These are phyloP conservation scores for Pseudorasbora parva DNA, from an alignment of 2,113 vertebrate species.

Conservation along the genomic window DNA sequence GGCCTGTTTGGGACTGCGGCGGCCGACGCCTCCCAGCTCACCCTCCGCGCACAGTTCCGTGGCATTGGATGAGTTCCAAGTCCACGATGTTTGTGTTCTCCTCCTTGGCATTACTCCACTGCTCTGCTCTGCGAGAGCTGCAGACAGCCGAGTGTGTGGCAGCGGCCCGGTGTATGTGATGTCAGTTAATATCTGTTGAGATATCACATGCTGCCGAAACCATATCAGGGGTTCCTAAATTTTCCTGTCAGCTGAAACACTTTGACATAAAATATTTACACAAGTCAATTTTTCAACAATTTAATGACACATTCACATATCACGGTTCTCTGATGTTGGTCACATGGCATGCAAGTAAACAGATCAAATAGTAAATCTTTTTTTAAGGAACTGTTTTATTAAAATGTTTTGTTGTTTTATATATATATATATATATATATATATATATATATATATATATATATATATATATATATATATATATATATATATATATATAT, in stretches of 20 bases:
- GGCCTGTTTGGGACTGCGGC: slow-evolving; percentile 54
- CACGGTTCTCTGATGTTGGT: too few species aligned
- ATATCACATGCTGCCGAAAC: background rate
- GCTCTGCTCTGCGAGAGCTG: slow-evolving; percentile 56
- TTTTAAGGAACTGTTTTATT: too few species aligned
- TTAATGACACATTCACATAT: too few species aligned
- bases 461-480: too few species aligned
- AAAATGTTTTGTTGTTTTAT: too few species aligned
- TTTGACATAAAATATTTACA: too few species aligned
- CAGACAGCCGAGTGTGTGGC: slow-evolving; percentile 68
- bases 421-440: too few species aligned
- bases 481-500: too few species aligned
- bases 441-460: too few species aligned
- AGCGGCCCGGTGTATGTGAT: slow-evolving; percentile 14
- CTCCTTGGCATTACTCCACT: slow-evolving; percentile 69
- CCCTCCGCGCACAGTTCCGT: slow-evolving; percentile 64
- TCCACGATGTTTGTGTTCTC: slow-evolving; percentile 68
- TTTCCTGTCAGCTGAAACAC: background rate
- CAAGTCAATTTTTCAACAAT: too few species aligned
- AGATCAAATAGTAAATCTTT: too few species aligned
- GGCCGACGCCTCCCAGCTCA: slow-evolving; percentile 65
- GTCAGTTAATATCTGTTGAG: background rate
- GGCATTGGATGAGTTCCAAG: slow-evolving; percentile 64
- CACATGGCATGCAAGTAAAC: too few species aligned
- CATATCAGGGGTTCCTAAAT: background rate